These are phyloP conservation scores for Drosophila formosana DNA, from an alignment of 2,888 invertebrate genomes.

Conservation along the genomic window DNA sequence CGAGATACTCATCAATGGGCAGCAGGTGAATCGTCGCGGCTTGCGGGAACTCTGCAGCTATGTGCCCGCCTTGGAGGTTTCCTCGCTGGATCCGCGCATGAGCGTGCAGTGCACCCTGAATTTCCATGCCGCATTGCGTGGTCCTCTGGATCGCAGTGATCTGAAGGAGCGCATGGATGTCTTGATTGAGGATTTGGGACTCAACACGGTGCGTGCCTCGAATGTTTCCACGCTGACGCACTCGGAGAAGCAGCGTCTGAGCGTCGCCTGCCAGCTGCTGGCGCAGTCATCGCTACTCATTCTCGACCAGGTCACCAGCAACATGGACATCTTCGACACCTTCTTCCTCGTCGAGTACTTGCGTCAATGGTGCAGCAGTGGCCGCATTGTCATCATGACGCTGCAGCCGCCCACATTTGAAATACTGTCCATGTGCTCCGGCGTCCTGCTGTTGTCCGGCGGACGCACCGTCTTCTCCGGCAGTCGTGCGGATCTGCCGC, in stretches of 20 bases:
- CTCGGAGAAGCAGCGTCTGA: slow-evolving; percentile 94
- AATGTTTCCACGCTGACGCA: slow-evolving; percentile 93
- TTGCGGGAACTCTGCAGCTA: slow-evolving; percentile 90
- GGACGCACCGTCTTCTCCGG: slow-evolving; percentile 97
- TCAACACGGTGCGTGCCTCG: slow-evolving; percentile 95
- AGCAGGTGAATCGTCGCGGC: slow-evolving; percentile 90
- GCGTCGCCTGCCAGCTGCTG: slow-evolving; percentile 95
- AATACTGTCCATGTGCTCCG: slow-evolving; percentile 93
- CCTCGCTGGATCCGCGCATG: slow-evolving; percentile 88
- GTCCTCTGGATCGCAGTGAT: slow-evolving; percentile 86
- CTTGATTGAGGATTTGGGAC: slow-evolving; percentile 95
- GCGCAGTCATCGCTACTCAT: slow-evolving; percentile 94
- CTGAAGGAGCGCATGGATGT: slow-evolving; percentile 93
- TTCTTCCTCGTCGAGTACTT: slow-evolving; percentile 97
- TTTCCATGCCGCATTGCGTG: slow-evolving; percentile 91
- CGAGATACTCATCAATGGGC: slow-evolving; percentile 94
- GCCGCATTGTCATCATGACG: slow-evolving; percentile 95
- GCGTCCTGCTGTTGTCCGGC: slow-evolving; percentile 93
- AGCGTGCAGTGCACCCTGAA: slow-evolving; percentile 95
- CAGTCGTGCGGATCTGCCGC: slow-evolving; percentile 94
- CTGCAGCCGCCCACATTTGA: slow-evolving; percentile 97
- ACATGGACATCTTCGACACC: slow-evolving; percentile 95
- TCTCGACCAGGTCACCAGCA: slow-evolving; percentile 91
- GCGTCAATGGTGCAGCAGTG: slow-evolving; percentile 92
- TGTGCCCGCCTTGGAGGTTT: slow-evolving; percentile 83